Base-by-base conservation (phyloP, 30 jellyfish, hydroid and myxozoan genomes). In the Hydractinia echinata region DNA sequence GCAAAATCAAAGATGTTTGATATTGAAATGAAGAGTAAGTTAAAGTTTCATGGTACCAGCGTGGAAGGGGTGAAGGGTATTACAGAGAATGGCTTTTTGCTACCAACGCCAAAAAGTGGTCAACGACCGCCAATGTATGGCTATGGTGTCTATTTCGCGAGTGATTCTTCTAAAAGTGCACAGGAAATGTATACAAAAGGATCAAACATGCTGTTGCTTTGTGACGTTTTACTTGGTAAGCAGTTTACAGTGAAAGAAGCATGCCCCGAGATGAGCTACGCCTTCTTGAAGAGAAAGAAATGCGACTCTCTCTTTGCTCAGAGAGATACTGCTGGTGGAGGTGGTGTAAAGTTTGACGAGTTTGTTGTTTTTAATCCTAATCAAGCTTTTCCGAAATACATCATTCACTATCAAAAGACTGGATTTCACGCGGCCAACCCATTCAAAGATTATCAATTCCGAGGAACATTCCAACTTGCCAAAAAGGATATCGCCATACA, bases 141-240 rank as follows among this genome's bases (percentile, higher is more conserved):
- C 2, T 51, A 74, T 21, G 96, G 96, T 10, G 82, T 87, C 8
- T 87, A 87, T 83, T 82, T 87, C 66, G 96, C 96, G 10, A 87
- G 86, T 15, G 96, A 87, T 56, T 87, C 96, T 3, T 81, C 91
- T 13, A 87, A 87, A 56, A 87, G 96, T 82, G 96, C 96, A 5
- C 96, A 81, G 51, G 51, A 13, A 76, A 81, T 81, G 7, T 87
- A 87, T 60, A 87, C 96, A 8, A 87, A 87, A 66, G 89, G 89
- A 4, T 87, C 96, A 7, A 55, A 64, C 54, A 87, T 6, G 88
- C 54, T 87, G 19, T 64, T 87, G 76, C 82, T 81, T 7, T 87
- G 96, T 62, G 92, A 87, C 30, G 96, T 87, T 0, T 54, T 81
- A 13, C 78, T 87, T 67, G 96, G 96, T 10, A 82, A 81, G 54